These are phyloP conservation scores for Drosophila longiperda DNA, from an alignment of 2,888 invertebrate genomes.

Conservation along the genomic window DNA sequence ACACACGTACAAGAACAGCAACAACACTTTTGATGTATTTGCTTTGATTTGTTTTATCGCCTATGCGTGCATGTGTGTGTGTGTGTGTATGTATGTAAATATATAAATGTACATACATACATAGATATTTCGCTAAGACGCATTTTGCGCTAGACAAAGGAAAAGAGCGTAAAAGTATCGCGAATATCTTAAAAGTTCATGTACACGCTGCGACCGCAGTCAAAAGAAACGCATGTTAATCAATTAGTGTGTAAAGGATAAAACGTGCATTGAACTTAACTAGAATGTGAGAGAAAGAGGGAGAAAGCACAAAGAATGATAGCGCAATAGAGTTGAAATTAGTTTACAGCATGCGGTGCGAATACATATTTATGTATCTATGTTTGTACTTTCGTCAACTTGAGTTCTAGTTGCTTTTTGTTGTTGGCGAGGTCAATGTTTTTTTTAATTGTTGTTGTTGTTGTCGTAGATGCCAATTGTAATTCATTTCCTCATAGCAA, in stretches of 20 bases:
- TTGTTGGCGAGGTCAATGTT: constrained; percentile 51
- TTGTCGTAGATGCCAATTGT: constrained; percentile 49
- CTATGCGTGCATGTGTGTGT: not conserved
- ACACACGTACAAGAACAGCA: not conserved
- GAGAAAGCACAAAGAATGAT: not conserved
- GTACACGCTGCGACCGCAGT: constrained; percentile 48
- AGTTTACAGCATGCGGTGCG: constrained; percentile 9
- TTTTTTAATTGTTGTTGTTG: constrained; percentile 26
- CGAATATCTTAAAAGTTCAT: constrained; percentile 79
- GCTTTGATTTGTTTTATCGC: constrained; percentile 19
- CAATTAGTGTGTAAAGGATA: constrained; percentile 70
- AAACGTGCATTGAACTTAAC: constrained; percentile 68
- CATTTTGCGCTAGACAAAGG: constrained; percentile 71
- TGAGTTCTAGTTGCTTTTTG: constrained; percentile 1
- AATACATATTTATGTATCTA: not conserved
- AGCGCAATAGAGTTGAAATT: not conserved
- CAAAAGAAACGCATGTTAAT: constrained; percentile 55
- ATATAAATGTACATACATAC: constrained; percentile 15
- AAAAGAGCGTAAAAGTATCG: constrained; percentile 21
- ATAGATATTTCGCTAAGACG: constrained; percentile 60
- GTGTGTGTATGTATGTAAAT: not conserved
- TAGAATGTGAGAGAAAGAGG: not conserved
- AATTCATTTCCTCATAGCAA: constrained; percentile 72
- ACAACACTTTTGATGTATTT: constrained; percentile 10
- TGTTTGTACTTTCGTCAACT: constrained; percentile 4